Evolutionary conservation across 2,797 vertebrate genomes (phyloP).

Genomic region (Gymnocypris eckloni): DNA sequence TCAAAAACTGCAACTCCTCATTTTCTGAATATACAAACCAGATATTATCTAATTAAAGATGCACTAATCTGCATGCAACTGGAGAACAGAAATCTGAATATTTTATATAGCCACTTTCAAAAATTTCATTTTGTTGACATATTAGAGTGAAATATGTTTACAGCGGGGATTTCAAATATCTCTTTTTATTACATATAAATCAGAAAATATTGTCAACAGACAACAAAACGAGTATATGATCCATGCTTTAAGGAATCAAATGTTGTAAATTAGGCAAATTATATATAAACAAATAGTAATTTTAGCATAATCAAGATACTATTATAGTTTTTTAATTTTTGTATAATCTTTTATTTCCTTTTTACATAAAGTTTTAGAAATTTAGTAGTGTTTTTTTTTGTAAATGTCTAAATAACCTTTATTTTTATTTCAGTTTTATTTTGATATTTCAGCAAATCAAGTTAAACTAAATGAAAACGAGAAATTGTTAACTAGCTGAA

Average conservation of each 20-base stretch:
- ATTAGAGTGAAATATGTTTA: background rate
- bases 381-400: no score
- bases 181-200: background rate
- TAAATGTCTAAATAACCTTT: no score
- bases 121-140: background rate
- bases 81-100: background rate
- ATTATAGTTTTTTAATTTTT: no score
- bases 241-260: background rate
- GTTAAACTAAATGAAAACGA: no score
- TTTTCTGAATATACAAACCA: background rate
- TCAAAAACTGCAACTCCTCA: background rate
- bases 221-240: no score
- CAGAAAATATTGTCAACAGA: background rate
- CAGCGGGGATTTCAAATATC: background rate
- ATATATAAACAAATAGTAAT: no score
- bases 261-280: background rate
- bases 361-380: no score
- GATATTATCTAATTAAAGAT: background rate
- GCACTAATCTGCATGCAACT: background rate
- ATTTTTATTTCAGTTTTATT: no score
- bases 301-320: no score
- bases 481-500: no score
- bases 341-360: no score
- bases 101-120: background rate
- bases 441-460: no score